Evolutionary conservation across 1,140 invertebrate genomes (phyloP).

Genomic region (Platyscapa corneri): DNA sequence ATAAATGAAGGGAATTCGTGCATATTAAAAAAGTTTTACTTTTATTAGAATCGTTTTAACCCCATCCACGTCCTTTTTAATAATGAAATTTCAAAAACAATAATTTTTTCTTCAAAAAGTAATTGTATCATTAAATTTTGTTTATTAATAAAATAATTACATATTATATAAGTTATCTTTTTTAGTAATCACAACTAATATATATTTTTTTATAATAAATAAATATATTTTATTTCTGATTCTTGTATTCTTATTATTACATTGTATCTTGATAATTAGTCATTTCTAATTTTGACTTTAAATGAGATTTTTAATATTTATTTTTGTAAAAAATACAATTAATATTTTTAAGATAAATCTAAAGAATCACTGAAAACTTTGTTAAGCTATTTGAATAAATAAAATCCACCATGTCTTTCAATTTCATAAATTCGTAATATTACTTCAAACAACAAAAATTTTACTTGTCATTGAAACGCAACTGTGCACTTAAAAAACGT

Average conservation of each 20-base stretch:
- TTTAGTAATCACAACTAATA: not conserved
- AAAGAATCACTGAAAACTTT: not conserved
- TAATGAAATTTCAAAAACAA: not conserved
- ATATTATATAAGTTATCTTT: not conserved
- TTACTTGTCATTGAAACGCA: not conserved
- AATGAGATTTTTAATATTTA: not conserved
- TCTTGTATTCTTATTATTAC: not conserved
- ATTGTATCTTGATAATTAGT: not conserved
- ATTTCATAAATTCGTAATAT: not conserved
- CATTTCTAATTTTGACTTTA: not conserved
- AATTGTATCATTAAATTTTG: too few relatives aligned
- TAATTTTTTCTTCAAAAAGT: too few relatives aligned
- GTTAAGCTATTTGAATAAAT: too few relatives aligned
- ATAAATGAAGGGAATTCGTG: constrained; percentile 3
- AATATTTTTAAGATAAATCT: not conserved
- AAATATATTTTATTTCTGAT: not conserved
- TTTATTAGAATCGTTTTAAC: constrained; percentile 35
- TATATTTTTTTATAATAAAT: not conserved
- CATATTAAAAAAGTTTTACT: constrained; percentile 18
- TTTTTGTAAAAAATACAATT: not conserved
- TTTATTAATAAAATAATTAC: too few relatives aligned
- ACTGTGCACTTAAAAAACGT: constrained; percentile 12
- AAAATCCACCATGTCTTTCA: constrained; percentile 23
- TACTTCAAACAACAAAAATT: not conserved
- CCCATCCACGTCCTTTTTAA: constrained; percentile 29